A percentile compares a stretch with the other conserved stretches of the same genome.
These are phyloP conservation scores for Rhea americana DNA, from an alignment of 2,113 vertebrate genomes.

Conservation along the genomic window DNA sequence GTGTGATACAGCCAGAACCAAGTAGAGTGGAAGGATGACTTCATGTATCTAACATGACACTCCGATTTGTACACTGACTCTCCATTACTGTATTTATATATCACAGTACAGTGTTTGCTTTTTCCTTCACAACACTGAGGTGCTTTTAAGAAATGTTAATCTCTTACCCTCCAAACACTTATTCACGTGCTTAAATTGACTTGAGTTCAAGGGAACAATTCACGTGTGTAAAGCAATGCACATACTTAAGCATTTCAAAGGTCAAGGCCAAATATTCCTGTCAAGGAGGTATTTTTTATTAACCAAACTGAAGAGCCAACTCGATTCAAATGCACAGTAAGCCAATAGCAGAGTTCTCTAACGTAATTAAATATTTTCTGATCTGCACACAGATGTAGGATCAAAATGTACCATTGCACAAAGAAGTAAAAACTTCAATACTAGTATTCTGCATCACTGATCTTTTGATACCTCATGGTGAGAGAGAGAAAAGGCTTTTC, in stretches of 20 bases:
- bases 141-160: constrained; percentile 17
- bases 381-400: not conserved
- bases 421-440: not conserved
- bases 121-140: not conserved
- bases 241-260: not conserved
- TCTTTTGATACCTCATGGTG: not conserved
- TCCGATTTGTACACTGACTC: constrained; percentile 60
- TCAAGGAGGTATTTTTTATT: not conserved
- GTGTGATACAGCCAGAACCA: constrained; percentile 55
- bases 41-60: constrained; percentile 68
- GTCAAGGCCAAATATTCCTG: constrained; percentile 1
- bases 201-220: not conserved
- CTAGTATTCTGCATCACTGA: not conserved
- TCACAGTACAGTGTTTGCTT: not conserved
- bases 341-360: not conserved
- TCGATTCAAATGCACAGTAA: not conserved
- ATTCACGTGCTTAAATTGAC: not conserved
- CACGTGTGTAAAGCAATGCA: not conserved
- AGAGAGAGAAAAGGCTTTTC: not conserved
- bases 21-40: constrained; percentile 68
- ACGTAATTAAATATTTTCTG: constrained; percentile 26
- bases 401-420: not conserved
- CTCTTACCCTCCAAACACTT: not conserved
- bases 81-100: constrained; percentile 16
- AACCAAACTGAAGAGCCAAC: not conserved